Evolutionary conservation across 2,113 vertebrate genomes (phyloP).

Genomic region (Nycticebus coucang): DNA sequence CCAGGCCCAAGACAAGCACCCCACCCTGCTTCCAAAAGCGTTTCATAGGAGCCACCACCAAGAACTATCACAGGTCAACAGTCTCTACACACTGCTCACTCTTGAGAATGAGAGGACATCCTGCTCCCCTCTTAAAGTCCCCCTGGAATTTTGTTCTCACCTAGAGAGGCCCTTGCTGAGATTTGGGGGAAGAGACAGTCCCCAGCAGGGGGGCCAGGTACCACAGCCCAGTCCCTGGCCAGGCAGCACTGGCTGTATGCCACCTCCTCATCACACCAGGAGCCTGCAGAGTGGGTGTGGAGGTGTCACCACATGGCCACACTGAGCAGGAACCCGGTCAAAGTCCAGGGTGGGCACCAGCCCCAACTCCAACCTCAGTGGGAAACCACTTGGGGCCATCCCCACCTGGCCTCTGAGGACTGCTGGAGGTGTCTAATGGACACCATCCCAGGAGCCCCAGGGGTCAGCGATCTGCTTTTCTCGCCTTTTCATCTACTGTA

Average conservation of each 20-base stretch:
- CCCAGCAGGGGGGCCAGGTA: not conserved
- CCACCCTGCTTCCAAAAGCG: rapidly evolving
- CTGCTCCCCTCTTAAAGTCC: not conserved
- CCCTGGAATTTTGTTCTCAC: not conserved
- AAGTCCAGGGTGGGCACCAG: not conserved
- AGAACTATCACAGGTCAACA: not conserved
- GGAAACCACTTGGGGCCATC: rapidly evolving
- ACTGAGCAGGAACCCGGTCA: not conserved
- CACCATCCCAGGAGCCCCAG: not conserved
- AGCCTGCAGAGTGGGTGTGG: too few relatives aligned
- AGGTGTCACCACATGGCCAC: rapidly evolving
- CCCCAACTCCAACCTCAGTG: rapidly evolving
- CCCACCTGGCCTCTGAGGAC: not conserved
- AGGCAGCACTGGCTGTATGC: too few relatives aligned
- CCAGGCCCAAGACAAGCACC: not conserved
- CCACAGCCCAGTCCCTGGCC: too few relatives aligned
- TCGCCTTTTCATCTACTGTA: not conserved
- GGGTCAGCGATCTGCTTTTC: too few relatives aligned
- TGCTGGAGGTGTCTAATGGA: rapidly evolving
- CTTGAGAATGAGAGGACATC: not conserved
- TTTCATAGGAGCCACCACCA: too few relatives aligned
- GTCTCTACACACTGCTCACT: not conserved
- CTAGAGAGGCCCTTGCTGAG: rapidly evolving
- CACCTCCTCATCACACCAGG: too few relatives aligned
- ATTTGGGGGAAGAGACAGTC: rapidly evolving